phyloP scores from a whole-genome alignment of 2,888 invertebrate genomes.

The Melanostoma mellinum region DNA sequence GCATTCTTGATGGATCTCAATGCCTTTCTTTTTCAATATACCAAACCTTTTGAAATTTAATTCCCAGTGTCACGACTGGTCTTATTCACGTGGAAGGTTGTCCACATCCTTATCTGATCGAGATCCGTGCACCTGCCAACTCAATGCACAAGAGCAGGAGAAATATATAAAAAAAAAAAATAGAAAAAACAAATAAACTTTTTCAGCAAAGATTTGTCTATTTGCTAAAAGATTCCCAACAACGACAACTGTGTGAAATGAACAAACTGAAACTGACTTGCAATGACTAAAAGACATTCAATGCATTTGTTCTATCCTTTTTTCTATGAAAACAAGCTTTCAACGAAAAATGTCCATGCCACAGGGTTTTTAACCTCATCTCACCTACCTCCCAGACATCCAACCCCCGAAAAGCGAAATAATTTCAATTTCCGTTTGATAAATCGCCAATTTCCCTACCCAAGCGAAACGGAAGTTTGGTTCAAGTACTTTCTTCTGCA shows the following conservation, averaged over 20 bases:
- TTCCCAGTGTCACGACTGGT: constrained; percentile 6
- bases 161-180: background rate
- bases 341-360: constrained; percentile 19
- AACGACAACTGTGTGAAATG: constrained; percentile 44
- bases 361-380: constrained; percentile 12
- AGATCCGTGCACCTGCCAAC: constrained; percentile 30
- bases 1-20: constrained; percentile 12
- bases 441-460: constrained; percentile 68
- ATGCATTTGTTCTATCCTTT: constrained; percentile 44
- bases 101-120: constrained; percentile 7
- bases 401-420: constrained; percentile 48
- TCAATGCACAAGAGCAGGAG: background rate
- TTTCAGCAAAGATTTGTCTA: constrained; percentile 29
- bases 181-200: background rate
- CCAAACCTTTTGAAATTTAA: constrained; percentile 13
- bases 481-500: constrained; percentile 62
- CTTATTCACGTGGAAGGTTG: constrained; percentile 17
- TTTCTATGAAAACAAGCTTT: constrained; percentile 21
- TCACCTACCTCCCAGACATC: background rate
- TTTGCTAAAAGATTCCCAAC: constrained; percentile 35
- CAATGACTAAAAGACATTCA: constrained; percentile 32
- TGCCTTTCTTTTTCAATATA: constrained; percentile 13
- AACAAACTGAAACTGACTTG: constrained; percentile 40
- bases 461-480: constrained; percentile 63
- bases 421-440: constrained; percentile 70